Conservation (phyloP, 2,113 vertebrate genomes). For the Anguilla rostrata region DNA sequence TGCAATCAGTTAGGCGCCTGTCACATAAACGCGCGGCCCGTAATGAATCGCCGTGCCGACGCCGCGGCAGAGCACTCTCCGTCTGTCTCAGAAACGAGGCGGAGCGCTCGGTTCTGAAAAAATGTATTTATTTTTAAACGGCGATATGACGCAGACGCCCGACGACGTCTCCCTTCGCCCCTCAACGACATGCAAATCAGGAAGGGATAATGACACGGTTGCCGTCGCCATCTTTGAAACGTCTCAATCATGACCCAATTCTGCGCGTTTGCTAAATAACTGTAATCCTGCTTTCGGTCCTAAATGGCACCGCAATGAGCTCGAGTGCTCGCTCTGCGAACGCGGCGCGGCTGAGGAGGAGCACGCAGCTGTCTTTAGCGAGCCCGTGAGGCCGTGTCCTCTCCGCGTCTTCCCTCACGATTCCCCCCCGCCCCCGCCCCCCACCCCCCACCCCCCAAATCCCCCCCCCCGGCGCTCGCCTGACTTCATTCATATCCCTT, state of each 20-base stretch:
- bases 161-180: not conserved
- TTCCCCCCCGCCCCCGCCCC: not conserved
- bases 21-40: not conserved
- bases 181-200: not conserved
- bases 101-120: too few relatives aligned
- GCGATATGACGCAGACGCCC: not conserved
- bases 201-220: not conserved
- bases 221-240: too few relatives aligned
- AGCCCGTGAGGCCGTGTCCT: not conserved
- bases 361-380: too few relatives aligned
- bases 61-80: not conserved
- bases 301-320: too few relatives aligned
- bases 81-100: not conserved
- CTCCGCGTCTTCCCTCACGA: not conserved
- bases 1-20: not conserved
- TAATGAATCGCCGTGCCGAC: not conserved
- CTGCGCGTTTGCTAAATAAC: too few relatives aligned
- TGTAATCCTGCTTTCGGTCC: too few relatives aligned
- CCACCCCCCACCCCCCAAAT: accelerated
- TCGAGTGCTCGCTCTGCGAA: too few relatives aligned
- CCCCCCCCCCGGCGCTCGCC: too few relatives aligned
- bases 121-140: not conserved
- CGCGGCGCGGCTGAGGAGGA: too few relatives aligned
- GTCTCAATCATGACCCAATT: too few relatives aligned
- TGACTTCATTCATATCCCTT: not conserved